Evolutionary conservation across 2,113 vertebrate genomes (phyloP), one percentile per base, ranked within the genome.

Genomic region (Prunella himalayana): DNA sequence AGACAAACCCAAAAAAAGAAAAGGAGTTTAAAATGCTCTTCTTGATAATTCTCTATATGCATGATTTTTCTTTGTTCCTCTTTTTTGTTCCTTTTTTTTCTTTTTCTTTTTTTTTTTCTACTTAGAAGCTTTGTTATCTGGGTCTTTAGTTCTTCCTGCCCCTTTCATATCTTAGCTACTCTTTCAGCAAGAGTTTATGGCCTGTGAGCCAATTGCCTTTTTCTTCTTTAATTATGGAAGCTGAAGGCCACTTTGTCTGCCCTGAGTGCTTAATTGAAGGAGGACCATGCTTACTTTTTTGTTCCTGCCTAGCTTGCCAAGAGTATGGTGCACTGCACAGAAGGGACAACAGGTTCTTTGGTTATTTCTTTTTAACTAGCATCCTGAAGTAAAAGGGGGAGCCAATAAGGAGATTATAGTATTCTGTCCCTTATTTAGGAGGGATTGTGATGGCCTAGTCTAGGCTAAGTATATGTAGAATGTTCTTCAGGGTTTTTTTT

Each of bases 141-240:
- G 8, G 66, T 65, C 90, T 91, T 94, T 88, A 87, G 33, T 90
- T 94, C 56, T 91, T 94, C 79, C 79, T 80, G 30, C 51, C 91
- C 86, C 68, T 91, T 95, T 94, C 47, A 27, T 88, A 80, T 82
- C 59, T 82, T 93, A 91, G 71, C 71, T 93, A 54, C 39, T 91
- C 71, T 95, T 96, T 95, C 91, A 88, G 75, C 84, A 70, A 80
- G 66, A 91, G 87, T 95, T 95, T 95, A 94, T 82, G 59, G 68
- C 82, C 71, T 94, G 50, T 88, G 77, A 91, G 75, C 82, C 71
- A 95, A 73, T 80, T 94, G 92, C 82, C 79, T 93, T 90, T 94
- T 92, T 86, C 91, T 95, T 94, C 65, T 88, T 95, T 86, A 97
- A 91, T 94, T 94, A 81, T 88, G 79, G 79, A 93, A 93, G 59